Base-by-base conservation (phyloP, 2,797 vertebrate genomes). In the Hipposideros larvatus region DNA sequence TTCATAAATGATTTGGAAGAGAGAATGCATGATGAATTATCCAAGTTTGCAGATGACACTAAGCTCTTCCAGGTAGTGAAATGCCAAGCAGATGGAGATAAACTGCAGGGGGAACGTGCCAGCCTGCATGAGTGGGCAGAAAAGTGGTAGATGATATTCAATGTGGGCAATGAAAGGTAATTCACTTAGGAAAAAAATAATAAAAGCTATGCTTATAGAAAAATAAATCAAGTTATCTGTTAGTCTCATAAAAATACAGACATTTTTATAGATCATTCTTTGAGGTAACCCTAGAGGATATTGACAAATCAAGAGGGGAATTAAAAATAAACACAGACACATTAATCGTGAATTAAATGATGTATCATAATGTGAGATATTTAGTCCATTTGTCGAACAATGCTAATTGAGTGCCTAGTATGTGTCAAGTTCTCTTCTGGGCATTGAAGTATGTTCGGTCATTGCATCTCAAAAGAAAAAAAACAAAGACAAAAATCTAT, bases 1-100 rank as follows among this genome's bases (percentile, higher is more conserved):
- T 97, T 96, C 88, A 93, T 97, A 97, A 97, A 96, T 93, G 94
- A 90, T 96, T 96, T 98, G 97, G 97, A 98, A 96, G 77, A 93
- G 89, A 65, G 89, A 96, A 43, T 80, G 88, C 95, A 96, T 97
- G 94, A 95, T 79, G 91, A 96, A 97, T 96, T 97, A 97, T 97
- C 97, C 97, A 97, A 96, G 91, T 97, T 97, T 97, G 74, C 97
- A 96, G 96, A 98, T 97, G 94, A 97, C 96, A 96, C 96, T 63
- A 53, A 96, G 89, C 97, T 96, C 88, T 97, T 98, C 97, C 97
- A 97, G 97, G 97, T 98, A 98, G 94, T 96, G 57, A 98, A 98
- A 97, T 98, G 97, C 97, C 97, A 97, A 97, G 94, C 97, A 98
- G 97, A 98, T 97, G 97, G 97, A 96, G 96, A 97, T 97, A 97